These are phyloP conservation scores for Drosophila mettleri DNA, from an alignment of 2,888 invertebrate genomes.

Conservation along the genomic window DNA sequence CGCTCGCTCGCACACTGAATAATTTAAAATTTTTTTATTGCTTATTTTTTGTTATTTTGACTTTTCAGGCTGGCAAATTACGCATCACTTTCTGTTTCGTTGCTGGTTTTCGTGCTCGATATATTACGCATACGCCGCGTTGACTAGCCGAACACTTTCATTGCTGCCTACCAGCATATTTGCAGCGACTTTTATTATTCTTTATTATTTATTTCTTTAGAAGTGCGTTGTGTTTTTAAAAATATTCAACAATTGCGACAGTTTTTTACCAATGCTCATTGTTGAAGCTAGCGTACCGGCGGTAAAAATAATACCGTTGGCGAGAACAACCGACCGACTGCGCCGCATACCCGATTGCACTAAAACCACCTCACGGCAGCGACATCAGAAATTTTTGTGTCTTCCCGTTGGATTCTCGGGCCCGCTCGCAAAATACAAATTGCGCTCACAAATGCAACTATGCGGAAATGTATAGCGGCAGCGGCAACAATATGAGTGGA, in stretches of 20 bases:
- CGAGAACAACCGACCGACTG: conserved; percentile 61
- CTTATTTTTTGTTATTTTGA: conserved; percentile 25
- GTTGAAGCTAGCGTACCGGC: conserved; percentile 30
- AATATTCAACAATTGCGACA: background rate
- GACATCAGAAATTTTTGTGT: conserved; percentile 35
- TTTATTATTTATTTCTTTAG: background rate
- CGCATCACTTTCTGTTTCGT: conserved; percentile 77
- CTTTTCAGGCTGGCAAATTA: conserved; percentile 63
- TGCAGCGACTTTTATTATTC: conserved; percentile 5
- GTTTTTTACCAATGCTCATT: conserved; percentile 11
- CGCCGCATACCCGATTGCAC: conserved; percentile 81
- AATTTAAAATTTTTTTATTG: conserved; percentile 35
- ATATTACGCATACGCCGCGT: conserved; percentile 75
- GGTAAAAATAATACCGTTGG: conserved; percentile 32
- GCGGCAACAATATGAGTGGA: background rate
- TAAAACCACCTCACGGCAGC: conserved; percentile 56
- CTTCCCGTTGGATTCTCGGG: conserved; percentile 57
- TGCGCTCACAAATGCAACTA: conserved; percentile 44
- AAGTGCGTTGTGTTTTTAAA: background rate
- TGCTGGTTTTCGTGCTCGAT: conserved; percentile 53
- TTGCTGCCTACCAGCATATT: conserved; percentile 25
- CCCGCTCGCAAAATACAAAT: conserved; percentile 36
- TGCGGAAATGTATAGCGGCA: conserved; percentile 51
- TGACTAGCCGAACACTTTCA: conserved; percentile 28
- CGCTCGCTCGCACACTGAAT: conserved; percentile 26